Conservation (phyloP, 2,113 vertebrate genomes). For the Perca schrenkii region DNA sequence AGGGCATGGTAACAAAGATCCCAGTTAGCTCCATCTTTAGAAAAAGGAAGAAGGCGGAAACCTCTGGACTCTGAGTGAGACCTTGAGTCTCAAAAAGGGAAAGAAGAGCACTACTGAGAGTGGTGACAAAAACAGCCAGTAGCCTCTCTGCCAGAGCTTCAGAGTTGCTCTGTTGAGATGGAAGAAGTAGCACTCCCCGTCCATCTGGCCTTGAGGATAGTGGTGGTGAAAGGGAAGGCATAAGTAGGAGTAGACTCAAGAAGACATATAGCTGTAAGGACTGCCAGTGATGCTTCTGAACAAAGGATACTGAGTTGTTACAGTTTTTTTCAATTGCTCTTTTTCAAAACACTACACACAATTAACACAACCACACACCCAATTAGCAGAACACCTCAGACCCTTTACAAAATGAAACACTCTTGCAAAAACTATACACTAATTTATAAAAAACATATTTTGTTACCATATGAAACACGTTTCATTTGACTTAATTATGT, state of each 20-base stretch:
- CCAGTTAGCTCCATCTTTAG: neutral
- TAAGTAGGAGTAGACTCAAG: neutral
- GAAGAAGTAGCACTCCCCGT: neutral
- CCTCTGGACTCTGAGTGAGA: neutral
- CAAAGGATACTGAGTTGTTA: neutral
- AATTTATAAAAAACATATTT: no score
- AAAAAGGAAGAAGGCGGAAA: slow-evolving; percentile 25
- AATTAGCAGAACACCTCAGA: no score
- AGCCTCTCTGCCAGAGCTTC: neutral
- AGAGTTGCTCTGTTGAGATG: slow-evolving; percentile 8
- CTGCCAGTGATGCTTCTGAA: neutral
- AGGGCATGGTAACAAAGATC: neutral
- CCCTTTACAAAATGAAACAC: no score
- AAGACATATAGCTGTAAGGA: neutral
- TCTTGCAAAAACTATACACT: no score
- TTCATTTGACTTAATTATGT: no score
- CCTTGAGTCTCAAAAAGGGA: neutral
- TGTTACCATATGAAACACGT: no score
- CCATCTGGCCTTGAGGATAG: neutral
- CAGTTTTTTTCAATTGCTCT: no score
- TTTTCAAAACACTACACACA: no score
- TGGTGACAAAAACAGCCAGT: neutral
- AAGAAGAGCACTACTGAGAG: neutral
- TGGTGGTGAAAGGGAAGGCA: neutral
- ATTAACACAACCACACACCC: no score